These are phyloP conservation scores for Schizotus pectinicornis DNA, from an alignment of 2,888 invertebrate genomes.

Conservation along the genomic window DNA sequence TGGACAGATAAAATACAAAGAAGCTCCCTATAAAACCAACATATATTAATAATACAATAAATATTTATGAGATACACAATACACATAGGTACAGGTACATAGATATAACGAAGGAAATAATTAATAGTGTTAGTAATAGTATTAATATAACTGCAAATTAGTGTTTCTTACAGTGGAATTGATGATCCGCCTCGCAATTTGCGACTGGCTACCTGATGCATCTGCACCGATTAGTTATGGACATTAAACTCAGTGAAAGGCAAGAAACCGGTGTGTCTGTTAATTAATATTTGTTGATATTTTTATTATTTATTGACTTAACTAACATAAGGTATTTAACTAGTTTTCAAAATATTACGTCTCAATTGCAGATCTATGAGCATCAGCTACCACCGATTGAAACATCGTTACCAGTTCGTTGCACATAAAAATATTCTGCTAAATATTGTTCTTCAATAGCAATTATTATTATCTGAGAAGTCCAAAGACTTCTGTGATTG, in stretches of 20 bases:
- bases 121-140: background rate
- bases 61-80: too few species aligned
- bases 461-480: too few species aligned
- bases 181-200: slow-evolving; percentile 29
- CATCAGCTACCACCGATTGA: too few species aligned
- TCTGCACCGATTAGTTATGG: slow-evolving; percentile 38
- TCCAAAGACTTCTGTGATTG: too few species aligned
- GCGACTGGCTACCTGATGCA: slow-evolving; percentile 27
- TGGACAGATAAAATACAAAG: too few species aligned
- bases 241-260: slow-evolving; percentile 35
- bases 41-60: too few species aligned
- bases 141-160: slow-evolving; percentile 37
- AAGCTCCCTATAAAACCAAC: too few species aligned
- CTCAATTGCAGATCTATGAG: too few species aligned
- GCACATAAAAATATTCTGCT: too few species aligned
- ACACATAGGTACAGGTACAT: slow-evolving; percentile 14
- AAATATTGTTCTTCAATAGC: too few species aligned
- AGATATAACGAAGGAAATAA: slow-evolving; percentile 3
- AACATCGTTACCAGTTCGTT: too few species aligned
- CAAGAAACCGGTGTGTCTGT: background rate
- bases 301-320: background rate
- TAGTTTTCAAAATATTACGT: too few species aligned
- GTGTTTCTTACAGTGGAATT: slow-evolving; percentile 38
- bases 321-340: background rate
- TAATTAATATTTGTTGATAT: background rate